These are phyloP conservation scores for Gonatopus flavifemur DNA, from an alignment of 1,140 invertebrate genomes.

Conservation along the genomic window DNA sequence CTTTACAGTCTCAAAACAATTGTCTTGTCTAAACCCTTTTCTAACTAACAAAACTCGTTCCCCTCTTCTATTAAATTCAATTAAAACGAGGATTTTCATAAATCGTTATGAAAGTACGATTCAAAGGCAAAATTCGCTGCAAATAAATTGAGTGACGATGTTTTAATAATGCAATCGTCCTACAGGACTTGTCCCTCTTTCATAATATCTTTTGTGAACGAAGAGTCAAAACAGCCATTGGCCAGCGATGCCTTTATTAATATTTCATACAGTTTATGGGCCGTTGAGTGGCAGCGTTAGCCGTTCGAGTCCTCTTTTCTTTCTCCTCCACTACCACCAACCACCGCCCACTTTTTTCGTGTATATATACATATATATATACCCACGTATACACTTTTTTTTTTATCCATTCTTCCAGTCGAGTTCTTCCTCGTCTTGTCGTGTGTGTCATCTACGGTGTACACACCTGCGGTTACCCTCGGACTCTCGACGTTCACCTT, in stretches of 20 bases:
- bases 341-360: too few species aligned
- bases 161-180: slow-evolving; percentile 30
- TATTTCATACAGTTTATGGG: slow-evolving; percentile 42
- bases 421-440: too few species aligned
- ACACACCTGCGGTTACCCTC: too few species aligned
- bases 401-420: too few species aligned
- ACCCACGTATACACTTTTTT: too few species aligned
- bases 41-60: slow-evolving; percentile 6
- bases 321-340: slow-evolving; percentile 5
- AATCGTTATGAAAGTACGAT: too few species aligned
- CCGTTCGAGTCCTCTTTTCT: slow-evolving; percentile 18
- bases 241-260: slow-evolving; percentile 35
- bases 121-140: too few species aligned
- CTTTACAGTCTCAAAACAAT: slow-evolving; percentile 22
- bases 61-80: neutral
- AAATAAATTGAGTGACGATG: too few species aligned
- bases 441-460: too few species aligned
- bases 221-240: slow-evolving; percentile 10
- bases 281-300: slow-evolving; percentile 40
- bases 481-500: too few species aligned
- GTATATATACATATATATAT: too few species aligned
- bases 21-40: slow-evolving; percentile 1
- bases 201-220: slow-evolving; percentile 14
- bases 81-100: too few species aligned
- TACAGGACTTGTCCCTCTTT: slow-evolving; percentile 26